These are phyloP conservation scores for Solenodon paradoxus DNA, from an alignment of 2,113 vertebrate species.

Conservation along the genomic window DNA sequence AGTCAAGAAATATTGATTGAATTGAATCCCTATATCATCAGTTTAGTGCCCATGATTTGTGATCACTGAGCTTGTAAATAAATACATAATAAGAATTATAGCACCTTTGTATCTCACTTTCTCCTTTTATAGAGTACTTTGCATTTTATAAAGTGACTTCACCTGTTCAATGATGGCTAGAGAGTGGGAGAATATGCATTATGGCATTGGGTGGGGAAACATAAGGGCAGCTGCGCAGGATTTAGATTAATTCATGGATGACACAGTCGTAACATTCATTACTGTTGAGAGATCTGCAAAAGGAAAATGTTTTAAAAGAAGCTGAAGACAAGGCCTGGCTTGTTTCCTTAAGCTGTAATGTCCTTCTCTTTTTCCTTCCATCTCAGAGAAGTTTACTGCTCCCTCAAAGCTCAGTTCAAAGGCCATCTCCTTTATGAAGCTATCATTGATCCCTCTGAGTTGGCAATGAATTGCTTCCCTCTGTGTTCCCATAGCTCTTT, in stretches of 20 bases:
- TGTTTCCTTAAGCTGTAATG: background rate
- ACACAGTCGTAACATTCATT: background rate
- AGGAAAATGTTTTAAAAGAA: conserved; percentile 31
- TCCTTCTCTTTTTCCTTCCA: background rate
- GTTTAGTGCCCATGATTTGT: background rate
- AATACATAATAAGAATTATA: background rate
- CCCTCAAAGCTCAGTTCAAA: conserved; percentile 3
- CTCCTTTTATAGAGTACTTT: background rate
- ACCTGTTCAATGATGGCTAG: background rate
- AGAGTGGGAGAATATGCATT: background rate
- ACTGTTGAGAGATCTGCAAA: background rate
- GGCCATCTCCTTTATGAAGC: background rate
- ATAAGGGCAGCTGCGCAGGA: background rate
- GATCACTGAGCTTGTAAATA: background rate
- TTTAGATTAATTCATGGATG: background rate
- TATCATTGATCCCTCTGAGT: background rate
- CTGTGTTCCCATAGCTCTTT: background rate
- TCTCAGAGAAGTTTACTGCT: background rate
- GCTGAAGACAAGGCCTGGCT: background rate
- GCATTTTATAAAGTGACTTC: background rate
- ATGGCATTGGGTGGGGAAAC: background rate
- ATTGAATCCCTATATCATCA: background rate
- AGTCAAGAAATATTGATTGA: background rate
- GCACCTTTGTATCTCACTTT: background rate
- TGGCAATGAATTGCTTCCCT: background rate